These are phyloP conservation scores for Coturnix japonica DNA, from an alignment of 2,113 vertebrate genomes.

Conservation along the genomic window DNA sequence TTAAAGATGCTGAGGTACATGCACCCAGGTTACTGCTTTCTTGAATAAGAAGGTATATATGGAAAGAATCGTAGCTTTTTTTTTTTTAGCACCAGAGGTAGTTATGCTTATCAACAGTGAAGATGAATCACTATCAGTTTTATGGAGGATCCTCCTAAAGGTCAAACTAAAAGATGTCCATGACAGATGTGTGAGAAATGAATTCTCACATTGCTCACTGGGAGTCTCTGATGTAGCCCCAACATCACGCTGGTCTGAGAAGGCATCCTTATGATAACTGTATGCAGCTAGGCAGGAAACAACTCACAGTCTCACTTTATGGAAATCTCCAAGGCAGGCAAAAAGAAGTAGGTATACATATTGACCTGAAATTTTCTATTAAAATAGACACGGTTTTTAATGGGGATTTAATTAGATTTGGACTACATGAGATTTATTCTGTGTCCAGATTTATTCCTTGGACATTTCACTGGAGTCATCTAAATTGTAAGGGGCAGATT, in stretches of 20 bases:
- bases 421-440: background rate
- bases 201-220: background rate
- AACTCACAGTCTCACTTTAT: background rate
- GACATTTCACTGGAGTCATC: background rate
- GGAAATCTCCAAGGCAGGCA: background rate
- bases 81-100: background rate
- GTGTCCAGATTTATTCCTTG: background rate
- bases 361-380: background rate
- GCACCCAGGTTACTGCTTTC: fast-evolving
- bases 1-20: background rate
- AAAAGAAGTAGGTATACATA: background rate
- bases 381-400: background rate
- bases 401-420: background rate
- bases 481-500: background rate
- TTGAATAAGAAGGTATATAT: background rate
- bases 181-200: background rate
- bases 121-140: background rate
- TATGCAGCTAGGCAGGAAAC: background rate
- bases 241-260: background rate
- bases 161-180: background rate
- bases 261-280: background rate
- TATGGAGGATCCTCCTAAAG: background rate
- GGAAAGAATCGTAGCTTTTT: background rate
- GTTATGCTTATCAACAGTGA: background rate
- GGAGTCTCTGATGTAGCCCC: background rate